Evolutionary conservation across 2,888 invertebrate genomes (phyloP).

Genomic region (Dryococelus australis): DNA sequence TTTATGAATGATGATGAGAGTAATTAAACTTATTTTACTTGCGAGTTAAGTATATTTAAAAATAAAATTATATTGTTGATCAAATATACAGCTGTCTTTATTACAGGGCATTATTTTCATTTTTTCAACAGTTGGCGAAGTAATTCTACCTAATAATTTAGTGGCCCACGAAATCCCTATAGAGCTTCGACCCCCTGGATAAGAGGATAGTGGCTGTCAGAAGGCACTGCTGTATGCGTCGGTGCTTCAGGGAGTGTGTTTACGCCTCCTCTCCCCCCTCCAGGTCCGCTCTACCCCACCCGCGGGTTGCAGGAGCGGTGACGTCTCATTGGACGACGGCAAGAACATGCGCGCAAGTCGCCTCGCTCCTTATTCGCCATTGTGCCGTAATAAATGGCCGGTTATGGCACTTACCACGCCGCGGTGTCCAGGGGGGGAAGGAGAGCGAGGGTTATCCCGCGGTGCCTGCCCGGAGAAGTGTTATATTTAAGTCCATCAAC

Average conservation of each 20-base stretch:
- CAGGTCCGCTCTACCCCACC: not conserved
- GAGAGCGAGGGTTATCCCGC: not conserved
- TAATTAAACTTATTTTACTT: too few species aligned
- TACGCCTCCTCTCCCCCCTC: not conserved
- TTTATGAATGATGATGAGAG: too few species aligned
- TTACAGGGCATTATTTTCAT: too few species aligned
- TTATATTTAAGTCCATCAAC: conserved; percentile 10
- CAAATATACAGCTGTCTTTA: too few species aligned
- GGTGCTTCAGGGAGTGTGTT: not conserved
- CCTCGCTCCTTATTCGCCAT: conserved; percentile 35
- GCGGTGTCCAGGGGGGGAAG: not conserved
- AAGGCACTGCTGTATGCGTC: not conserved
- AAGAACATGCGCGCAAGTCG: not conserved
- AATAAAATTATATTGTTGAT: too few species aligned
- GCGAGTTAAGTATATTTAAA: too few species aligned
- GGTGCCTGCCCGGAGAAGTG: not conserved
- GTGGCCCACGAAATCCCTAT: too few species aligned
- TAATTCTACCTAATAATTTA: too few species aligned
- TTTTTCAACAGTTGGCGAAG: too few species aligned
- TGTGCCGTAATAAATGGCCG: conserved; percentile 37
- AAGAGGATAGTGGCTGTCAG: too few species aligned
- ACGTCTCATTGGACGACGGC: conserved; percentile 26
- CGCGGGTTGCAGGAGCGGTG: not conserved
- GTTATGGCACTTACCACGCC: conserved; percentile 34
- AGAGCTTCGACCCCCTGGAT: too few species aligned